Evolutionary conservation across 1,140 invertebrate species (phyloP).

Genomic region (Zaprionus vittiger): DNA sequence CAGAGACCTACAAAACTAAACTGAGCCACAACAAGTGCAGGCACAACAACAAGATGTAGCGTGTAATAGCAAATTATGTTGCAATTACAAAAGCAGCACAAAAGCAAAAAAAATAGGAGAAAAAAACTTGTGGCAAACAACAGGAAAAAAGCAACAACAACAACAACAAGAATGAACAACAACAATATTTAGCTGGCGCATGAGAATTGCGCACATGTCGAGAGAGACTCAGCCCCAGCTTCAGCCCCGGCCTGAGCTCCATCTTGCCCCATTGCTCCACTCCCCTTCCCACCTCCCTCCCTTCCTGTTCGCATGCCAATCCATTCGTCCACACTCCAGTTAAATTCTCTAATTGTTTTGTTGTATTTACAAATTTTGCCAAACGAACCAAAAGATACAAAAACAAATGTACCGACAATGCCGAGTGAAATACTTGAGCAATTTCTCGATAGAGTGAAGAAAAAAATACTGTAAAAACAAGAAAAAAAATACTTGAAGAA

Average conservation of each 20-base stretch:
- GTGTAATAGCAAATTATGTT: slow-evolving; percentile 82
- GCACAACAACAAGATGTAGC: slow-evolving; percentile 50
- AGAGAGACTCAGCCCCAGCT: not conserved
- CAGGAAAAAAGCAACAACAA: slow-evolving; percentile 52
- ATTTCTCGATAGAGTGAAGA: slow-evolving; percentile 9
- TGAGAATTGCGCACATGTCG: slow-evolving; percentile 65
- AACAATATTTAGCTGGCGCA: slow-evolving; percentile 46
- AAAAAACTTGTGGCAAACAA: slow-evolving; percentile 22
- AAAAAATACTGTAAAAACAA: not conserved
- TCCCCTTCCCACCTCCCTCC: not conserved
- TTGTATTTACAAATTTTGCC: slow-evolving; percentile 39
- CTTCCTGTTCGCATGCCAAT: not conserved
- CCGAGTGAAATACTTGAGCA: slow-evolving; percentile 6
- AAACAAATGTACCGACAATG: not conserved
- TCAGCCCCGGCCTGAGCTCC: not conserved
- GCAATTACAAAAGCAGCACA: slow-evolving; percentile 79
- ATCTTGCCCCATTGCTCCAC: not conserved
- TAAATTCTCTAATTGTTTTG: slow-evolving; percentile 70
- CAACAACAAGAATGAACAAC: slow-evolving; percentile 34
- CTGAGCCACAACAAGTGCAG: slow-evolving; percentile 39
- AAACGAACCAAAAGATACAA: slow-evolving; percentile 4
- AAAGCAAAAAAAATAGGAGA: slow-evolving; percentile 64
- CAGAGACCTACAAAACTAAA: slow-evolving; percentile 76
- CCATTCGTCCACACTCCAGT: slow-evolving; percentile 25
- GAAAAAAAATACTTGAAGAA: not conserved